These are phyloP conservation scores for Falco berigora DNA, from an alignment of 2,797 vertebrate species.

Conservation along the genomic window DNA sequence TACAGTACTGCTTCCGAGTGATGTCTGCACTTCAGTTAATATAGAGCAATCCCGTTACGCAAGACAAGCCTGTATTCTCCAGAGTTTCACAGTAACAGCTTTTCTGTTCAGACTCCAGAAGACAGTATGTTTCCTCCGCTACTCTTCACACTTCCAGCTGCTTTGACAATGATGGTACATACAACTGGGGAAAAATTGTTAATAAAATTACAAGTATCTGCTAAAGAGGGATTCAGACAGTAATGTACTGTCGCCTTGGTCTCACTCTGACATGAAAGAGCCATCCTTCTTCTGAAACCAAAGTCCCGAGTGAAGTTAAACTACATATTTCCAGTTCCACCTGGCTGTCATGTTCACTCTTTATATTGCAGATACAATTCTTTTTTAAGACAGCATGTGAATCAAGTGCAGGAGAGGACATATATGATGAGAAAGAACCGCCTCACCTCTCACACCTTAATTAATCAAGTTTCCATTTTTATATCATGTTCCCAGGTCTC, in stretches of 20 bases:
- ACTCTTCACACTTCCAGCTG: neutral
- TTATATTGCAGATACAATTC: neutral
- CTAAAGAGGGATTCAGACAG: neutral
- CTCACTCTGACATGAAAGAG: neutral
- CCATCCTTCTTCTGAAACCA: neutral
- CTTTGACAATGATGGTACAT: constrained; percentile 8
- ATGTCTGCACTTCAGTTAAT: neutral
- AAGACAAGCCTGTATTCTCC: neutral
- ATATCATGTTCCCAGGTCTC: neutral
- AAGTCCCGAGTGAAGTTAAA: neutral
- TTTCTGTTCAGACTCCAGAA: neutral
- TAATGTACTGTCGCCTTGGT: neutral
- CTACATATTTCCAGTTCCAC: neutral
- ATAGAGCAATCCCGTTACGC: neutral
- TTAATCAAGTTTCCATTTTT: neutral
- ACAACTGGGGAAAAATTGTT: neutral
- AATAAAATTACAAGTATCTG: constrained; percentile 24
- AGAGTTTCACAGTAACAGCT: constrained; percentile 28
- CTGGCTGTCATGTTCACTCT: neutral
- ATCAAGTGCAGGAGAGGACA: neutral
- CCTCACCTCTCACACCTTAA: neutral
- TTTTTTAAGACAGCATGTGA: neutral
- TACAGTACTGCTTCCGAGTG: neutral
- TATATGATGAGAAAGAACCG: neutral
- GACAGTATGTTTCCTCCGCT: neutral